Base-by-base conservation (phyloP, 2,797 vertebrate species). In the Lerista edwardsae region DNA sequence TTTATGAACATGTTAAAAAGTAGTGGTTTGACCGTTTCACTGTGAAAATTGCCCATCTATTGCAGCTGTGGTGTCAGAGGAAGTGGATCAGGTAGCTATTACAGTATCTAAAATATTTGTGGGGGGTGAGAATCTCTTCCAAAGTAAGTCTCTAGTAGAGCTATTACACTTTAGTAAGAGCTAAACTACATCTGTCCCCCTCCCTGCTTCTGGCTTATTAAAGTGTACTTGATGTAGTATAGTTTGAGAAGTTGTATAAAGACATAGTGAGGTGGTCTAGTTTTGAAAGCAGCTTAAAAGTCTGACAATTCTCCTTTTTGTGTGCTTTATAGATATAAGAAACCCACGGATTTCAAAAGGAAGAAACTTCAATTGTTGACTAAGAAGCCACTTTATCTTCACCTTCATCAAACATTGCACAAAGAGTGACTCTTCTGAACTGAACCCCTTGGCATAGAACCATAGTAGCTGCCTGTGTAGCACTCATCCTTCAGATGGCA, bases 381-480 rank as follows among this genome's bases (percentile, higher is more conserved):
- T 79, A 99, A 98, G 98, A 99, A 99, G 96, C 98, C 98, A 93
- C 98, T 99, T 89, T 99, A 98, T 95, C 98, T 99, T 91, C 98
- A 99, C 92, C 97, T 99, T 83, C 97, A 98, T 93, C 99, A 99
- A 94, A 99, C 96, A n/a, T 94, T 99, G 95, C 98, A 98, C 96
- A 99, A 98, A 96, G 98, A 99, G 90, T 98, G 97, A 97, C 87
- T 88, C 87, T 85, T 93, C 93, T 93, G 95, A 95, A 90, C 90
- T 90, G 90, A 80, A 88, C 90, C 84, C 59, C 85, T 71, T 75
- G n/a, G 65, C 79, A 79, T 88, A 74, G 81, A 86, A 75, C 91
- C 91, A 39, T 64, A 82, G 68, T 71, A 92, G 93, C 94, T 93
- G 91, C 82, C 47, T 89, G 80, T 88, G 94, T 91, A 90, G 94